Base-by-base conservation (phyloP, 2,797 vertebrate genomes). In the Xenops minutus region DNA sequence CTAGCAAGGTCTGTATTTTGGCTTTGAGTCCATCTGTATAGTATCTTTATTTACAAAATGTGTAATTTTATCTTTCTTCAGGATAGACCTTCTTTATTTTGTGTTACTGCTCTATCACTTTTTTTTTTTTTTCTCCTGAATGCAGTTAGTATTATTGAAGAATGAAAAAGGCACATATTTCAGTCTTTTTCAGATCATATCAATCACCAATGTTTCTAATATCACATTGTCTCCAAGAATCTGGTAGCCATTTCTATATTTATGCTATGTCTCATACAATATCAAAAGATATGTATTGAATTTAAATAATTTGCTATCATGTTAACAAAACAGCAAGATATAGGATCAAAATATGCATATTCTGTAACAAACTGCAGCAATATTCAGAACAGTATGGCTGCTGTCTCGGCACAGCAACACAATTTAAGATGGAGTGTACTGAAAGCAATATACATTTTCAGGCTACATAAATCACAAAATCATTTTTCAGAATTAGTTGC, bases 401-500 rank as follows among this genome's bases (percentile, higher is more conserved):
- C 56, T 88, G 18, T 54, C 61, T 74, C 0, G 0, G 26, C 46
- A 64, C 17, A 79, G 41, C 23, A 88, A 58, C 34, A 86, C 56
- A 86, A 86, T 63, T 90, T 90, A 93, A 68, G 73, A 86, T 43
- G 17, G 44, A 78, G 14, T 61, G 41, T 24, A 78, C 24, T 46
- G 61, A 90, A 84, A 71, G 21, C 32, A 88, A 75, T 74, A 68
- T 46, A 46, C 5, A 26, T 83, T 93, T 90, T 75, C 58, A 86
- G 37, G 15, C 34, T 84, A 32, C 44, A 77, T 62, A 36, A 8
- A 78, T 55, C 43, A 91, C 43, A 88, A 79, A 62, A 81, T 73
- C 2, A 81, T 95, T 93, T 94, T 94, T 95, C 69, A 88, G 52
- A 88, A 72, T 75, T 67, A 91, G 46, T 67, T 88, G n/a, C 36